Base-by-base conservation (phyloP, 2,888 invertebrate species). In the Ichneumon xanthorius region DNA sequence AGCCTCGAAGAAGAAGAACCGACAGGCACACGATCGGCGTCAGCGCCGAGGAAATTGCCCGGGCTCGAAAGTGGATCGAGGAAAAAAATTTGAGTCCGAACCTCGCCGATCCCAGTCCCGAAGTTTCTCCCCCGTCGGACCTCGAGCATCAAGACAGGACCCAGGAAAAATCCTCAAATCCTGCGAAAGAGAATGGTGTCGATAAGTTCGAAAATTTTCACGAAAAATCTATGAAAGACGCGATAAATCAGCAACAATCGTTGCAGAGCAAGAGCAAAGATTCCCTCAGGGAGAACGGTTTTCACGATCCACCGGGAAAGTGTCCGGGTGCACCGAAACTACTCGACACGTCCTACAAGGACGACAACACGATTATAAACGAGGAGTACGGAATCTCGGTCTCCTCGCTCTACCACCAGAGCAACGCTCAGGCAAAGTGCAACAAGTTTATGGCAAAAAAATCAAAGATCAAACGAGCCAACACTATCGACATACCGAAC, bases 401-500 rank as follows among this genome's bases (percentile, higher is more conserved):
- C 0, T 79, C 82, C 4, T 73, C 88, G 0, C 84, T 83, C 6
- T 89, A 88, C 82, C 86, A 88, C 50, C 89, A 89, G 63, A 85
- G 77, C 50, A 83, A 82, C 70, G 30, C 79, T 7, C 80, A 82
- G 73, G 65, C 84, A 50, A 83, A 80, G 68, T 82, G 77, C 22
- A 93, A 93, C 72, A 94, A 93, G 83, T 96, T 95, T 88, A 94
- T 95, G 72, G 95, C 95, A 85, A 97, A 96, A 89, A 97, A 97
- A 91, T 95, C 96, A 33, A 96, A 96, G 89, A 97, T 98, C 96
- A 98, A 98, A 93, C 95, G 98, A 19, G 98, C 98, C 4, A 98
- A 98, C 89, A 98, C 98, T 1, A 97, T 98, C 86, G 98, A 98
- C 91, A 97, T 98, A 92, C 97, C 98, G 0, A 97, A 97, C 80